Evolutionary conservation across 1,140 invertebrate species (phyloP), one percentile per base, ranked within the genome.

Genomic region (Drosophila paulistorum): DNA sequence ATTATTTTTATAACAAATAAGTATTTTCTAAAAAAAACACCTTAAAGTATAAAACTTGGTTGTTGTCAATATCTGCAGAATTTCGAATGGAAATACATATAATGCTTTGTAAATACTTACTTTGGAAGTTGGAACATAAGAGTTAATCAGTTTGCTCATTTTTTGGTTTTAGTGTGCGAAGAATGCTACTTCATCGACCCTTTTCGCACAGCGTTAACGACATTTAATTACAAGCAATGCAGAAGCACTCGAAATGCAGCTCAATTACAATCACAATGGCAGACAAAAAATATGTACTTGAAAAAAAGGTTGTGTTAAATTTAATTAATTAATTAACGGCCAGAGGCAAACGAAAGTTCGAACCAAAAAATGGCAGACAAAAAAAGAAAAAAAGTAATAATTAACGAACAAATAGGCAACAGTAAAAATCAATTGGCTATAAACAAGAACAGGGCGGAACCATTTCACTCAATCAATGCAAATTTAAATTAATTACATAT

Each of bases 271-370:
- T 35, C 54, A 61, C 57, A 73, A 60, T 75, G 20, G 54, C 5
- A 1, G 35, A 51, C 20, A 51, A 62, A 39, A 65, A 77, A 65
- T 61, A 41, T 48, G 10, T 51, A 51, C 45, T 51, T 51, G 45
- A 51, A 48, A 45, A 63, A 64, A 58, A 30, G 30, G 30, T 65
- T 65, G 63, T 59, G 51, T 48, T 67, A 68, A 79, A 79, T 77
- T 76, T 79, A 76, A 79, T 79, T 79, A 79, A 79, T 66, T 65
- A 79, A 79, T 79, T 79, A 79, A 72, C 69, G 62, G 62, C 77
- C 45, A 9, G 41, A 48, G 48, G 68, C 30, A 70, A 67, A 11
- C 26, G 61, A 64, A 42, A 6, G 51, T 62, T 69, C 13, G 17
- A 33, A 10, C 26, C 9, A n/a, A 58, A 37, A 64, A 64, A 26